Evolutionary conservation across 2,888 invertebrate genomes (phyloP).

Genomic region (Tenthredo livida): DNA sequence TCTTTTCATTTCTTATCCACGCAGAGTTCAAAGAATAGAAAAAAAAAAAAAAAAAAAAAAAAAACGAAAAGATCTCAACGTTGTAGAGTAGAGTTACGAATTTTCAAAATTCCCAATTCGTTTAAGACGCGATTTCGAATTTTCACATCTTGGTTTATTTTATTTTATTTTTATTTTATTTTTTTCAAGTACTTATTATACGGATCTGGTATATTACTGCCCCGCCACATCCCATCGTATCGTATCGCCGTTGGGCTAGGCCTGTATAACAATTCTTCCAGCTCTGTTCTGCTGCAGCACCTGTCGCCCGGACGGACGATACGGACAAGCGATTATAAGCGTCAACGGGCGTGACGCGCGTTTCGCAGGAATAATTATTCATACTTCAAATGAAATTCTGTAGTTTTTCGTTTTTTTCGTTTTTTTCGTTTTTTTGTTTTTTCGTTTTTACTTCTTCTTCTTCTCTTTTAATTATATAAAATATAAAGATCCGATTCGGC

Average conservation of each 20-base stretch:
- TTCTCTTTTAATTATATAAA: too few species aligned
- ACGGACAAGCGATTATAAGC: constrained; percentile 25
- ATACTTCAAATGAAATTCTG: background rate
- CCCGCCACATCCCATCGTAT: background rate
- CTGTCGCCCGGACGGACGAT: background rate
- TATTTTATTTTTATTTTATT: too few species aligned
- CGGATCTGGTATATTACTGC: background rate
- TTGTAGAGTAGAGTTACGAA: too few species aligned
- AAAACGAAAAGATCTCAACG: too few species aligned
- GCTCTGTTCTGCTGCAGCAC: background rate
- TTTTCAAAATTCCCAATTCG: too few species aligned
- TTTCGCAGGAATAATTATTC: constrained; percentile 51
- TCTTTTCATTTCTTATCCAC: too few species aligned
- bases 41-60: too few species aligned
- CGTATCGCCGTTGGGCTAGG: background rate
- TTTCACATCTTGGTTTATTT: too few species aligned
- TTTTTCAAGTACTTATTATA: background rate
- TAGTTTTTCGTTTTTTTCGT: background rate
- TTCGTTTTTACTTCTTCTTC: background rate
- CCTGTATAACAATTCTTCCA: background rate
- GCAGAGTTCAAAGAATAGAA: too few species aligned
- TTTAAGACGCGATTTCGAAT: too few species aligned
- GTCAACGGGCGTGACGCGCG: constrained; percentile 39
- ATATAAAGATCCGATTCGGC: too few species aligned
- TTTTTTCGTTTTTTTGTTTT: background rate